These are phyloP conservation scores for Phalloptychus januarius DNA, from an alignment of 2,797 vertebrate genomes.

Conservation along the genomic window DNA sequence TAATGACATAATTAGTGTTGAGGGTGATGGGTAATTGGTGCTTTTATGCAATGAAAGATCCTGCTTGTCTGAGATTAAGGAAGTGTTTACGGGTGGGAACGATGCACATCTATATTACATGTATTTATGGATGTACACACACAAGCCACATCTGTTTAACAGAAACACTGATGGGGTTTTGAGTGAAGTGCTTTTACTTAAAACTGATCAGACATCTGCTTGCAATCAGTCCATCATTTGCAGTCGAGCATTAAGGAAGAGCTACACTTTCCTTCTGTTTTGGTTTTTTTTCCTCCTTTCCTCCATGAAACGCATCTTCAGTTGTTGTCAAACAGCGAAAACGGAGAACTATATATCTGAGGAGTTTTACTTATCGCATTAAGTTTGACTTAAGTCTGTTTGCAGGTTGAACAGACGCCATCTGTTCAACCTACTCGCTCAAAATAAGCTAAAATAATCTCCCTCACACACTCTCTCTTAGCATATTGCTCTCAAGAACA, in stretches of 20 bases:
- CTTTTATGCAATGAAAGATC: conserved; percentile 56
- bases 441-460: conserved; percentile 65
- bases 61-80: conserved; percentile 49
- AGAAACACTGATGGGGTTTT: background rate
- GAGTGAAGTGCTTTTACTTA: conserved; percentile 22
- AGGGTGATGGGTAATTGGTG: conserved; percentile 68
- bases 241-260: conserved; percentile 11
- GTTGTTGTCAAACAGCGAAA: conserved; percentile 4
- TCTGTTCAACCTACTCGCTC: conserved; percentile 47
- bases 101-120: conserved; percentile 11
- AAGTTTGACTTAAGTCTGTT: conserved; percentile 19
- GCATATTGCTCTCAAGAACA: conserved; percentile 71
- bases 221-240: conserved; percentile 33
- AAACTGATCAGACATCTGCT: conserved; percentile 47
- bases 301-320: background rate
- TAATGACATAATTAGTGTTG: conserved; percentile 73
- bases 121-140: conserved; percentile 8
- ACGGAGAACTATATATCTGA: background rate
- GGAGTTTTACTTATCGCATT: background rate
- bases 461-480: conserved; percentile 45
- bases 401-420: conserved; percentile 31
- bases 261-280: conserved; percentile 6
- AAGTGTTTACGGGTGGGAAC: conserved; percentile 25
- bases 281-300: background rate
- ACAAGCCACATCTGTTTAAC: conserved; percentile 28